These are phyloP conservation scores for Drosophila funebris DNA, from an alignment of 1,140 invertebrate species.

Conservation along the genomic window DNA sequence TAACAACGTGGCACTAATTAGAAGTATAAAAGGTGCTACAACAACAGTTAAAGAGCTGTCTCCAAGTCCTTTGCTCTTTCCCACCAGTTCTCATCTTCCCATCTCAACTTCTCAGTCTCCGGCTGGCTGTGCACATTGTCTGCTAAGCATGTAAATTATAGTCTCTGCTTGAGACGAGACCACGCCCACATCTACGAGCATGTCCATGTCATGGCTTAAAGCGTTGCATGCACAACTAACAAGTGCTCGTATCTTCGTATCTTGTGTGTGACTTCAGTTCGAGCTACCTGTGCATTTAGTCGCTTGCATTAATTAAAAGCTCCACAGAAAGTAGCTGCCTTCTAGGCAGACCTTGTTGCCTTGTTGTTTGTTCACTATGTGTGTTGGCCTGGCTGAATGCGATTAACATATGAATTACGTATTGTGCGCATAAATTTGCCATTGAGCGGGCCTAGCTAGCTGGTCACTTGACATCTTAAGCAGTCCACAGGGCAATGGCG, in stretches of 20 bases:
- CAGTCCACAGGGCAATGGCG: constrained; percentile 39
- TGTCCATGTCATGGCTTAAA: not conserved
- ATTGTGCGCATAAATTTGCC: constrained; percentile 79
- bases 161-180: constrained; percentile 58
- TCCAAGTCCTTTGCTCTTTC: constrained; percentile 5
- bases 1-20: constrained; percentile 77
- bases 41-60: constrained; percentile 62
- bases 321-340: constrained; percentile 29
- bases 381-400: constrained; percentile 33
- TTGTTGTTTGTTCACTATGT: not conserved
- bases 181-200: not conserved
- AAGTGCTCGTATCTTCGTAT: not conserved
- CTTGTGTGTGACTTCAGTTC: not conserved
- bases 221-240: not conserved
- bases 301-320: constrained; percentile 76
- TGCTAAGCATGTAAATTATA: constrained; percentile 73
- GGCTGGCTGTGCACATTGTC: constrained; percentile 52
- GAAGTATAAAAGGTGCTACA: constrained; percentile 79
- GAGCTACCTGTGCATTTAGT: constrained; percentile 63
- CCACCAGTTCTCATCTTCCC: not conserved
- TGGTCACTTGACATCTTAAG: constrained; percentile 81
- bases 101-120: not conserved
- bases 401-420: constrained; percentile 81
- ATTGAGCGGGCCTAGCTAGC: constrained; percentile 49
- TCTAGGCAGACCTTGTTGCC: not conserved